Base-by-base conservation (phyloP, 2,797 vertebrate species). In the Pangasius larnaudii region DNA sequence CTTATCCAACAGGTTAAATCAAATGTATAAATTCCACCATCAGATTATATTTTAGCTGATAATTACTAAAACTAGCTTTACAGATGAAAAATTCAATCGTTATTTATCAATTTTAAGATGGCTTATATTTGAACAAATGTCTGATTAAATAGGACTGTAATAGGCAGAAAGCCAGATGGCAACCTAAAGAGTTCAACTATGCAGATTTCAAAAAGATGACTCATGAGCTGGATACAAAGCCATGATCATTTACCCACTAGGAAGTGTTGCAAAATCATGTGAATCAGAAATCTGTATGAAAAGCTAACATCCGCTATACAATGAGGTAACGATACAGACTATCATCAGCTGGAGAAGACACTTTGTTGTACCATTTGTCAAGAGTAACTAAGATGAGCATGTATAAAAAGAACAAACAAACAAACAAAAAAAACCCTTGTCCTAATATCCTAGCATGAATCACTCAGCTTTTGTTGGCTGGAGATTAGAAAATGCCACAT, bases 221-320 rank as follows among this genome's bases (percentile, higher is more conserved):
- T 49, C 77, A 79, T 22, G n/a, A 10, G 22, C 8, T 61, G 56
- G 19, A 42, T 81, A 59, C 22, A 39, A 81, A 36, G 19, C 77
- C 53, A 36, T 24, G 9, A 27, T 42, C 22, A 42, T 81, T 81
- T 61, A 61, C 56, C 22, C 56, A 42, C 22, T 81, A 39, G 56
- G 56, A 82, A 63, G 80, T 63, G 59, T 46, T 63, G 13, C 80
- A 46, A 82, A 42, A 30, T 65, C 39, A 82, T 46, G n/a, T 84
- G 71, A 65, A 30, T 49, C 71, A 59, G 22, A 42, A 3, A 33
- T 18, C 18, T 33, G 53, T 46, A 51, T 84, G 9, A 22, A 67
- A 16, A 85, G 16, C 39, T 1, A 75, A 63, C 59, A 63, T 74
- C 61, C 61, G 86, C 18, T 89, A 36, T 53, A 49, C 24, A 72